phyloP scores from a whole-genome alignment of 92 coral and sea anemone genomes.

The Palythoa grandiflora region DNA sequence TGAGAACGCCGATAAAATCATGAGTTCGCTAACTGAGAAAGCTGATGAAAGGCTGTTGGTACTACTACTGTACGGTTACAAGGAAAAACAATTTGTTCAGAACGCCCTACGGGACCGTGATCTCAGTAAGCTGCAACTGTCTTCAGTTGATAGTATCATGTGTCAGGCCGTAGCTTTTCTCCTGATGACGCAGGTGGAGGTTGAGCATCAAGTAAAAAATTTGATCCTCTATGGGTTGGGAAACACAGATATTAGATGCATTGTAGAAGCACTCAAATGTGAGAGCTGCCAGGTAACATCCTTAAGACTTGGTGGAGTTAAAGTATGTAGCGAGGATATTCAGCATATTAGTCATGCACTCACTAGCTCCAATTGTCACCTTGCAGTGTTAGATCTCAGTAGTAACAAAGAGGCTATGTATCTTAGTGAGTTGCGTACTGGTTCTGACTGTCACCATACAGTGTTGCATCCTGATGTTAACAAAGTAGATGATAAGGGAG shows the following conservation, averaged over 20 bases:
- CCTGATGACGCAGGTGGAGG: neutral
- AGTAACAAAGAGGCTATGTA: too few relatives aligned
- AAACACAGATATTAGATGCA: neutral
- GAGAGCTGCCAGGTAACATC: neutral
- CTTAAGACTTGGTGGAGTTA: accelerated
- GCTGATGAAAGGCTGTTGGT: too few relatives aligned
- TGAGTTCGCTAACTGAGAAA: too few relatives aligned
- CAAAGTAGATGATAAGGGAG: neutral
- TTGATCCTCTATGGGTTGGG: neutral
- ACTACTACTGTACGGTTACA: too few relatives aligned
- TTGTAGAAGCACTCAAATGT: neutral
- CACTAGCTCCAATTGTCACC: neutral
- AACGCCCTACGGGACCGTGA: neutral
- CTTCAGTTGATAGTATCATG: neutral
- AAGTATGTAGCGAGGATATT: neutral
- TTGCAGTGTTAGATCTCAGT: too few relatives aligned
- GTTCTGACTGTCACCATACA: too few relatives aligned
- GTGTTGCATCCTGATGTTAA: neutral
- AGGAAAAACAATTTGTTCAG: neutral
- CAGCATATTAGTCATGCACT: neutral
- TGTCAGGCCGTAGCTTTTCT: neutral
- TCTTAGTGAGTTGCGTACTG: too few relatives aligned
- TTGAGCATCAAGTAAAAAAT: neutral
- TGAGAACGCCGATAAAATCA: too few relatives aligned
- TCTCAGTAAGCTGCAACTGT: neutral